These are phyloP conservation scores for Columba guinea DNA, from an alignment of 2,797 vertebrate genomes.

Conservation along the genomic window DNA sequence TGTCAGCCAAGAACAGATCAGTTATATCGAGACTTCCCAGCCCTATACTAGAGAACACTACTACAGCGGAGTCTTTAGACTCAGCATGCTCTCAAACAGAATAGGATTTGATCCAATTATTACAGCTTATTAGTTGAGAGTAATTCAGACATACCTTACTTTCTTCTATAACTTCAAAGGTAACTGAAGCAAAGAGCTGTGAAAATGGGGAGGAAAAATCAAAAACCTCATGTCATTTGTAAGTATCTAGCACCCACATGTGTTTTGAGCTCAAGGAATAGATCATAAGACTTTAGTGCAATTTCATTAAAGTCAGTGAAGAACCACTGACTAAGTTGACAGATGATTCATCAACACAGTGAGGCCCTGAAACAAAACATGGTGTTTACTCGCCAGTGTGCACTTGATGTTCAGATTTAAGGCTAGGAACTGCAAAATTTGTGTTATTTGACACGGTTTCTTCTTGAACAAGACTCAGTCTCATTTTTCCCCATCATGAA, in stretches of 20 bases:
- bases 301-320: background rate
- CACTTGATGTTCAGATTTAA: background rate
- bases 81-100: background rate
- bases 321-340: background rate
- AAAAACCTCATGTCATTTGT: background rate
- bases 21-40: background rate
- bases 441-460: background rate
- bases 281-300: background rate
- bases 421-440: background rate
- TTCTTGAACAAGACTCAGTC: background rate
- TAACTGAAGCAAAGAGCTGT: slow-evolving; percentile 90
- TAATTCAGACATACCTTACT: slow-evolving; percentile 82
- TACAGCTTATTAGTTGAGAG: background rate
- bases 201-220: slow-evolving; percentile 27
- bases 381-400: background rate
- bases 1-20: background rate
- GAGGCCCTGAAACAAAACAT: background rate
- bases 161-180: slow-evolving; percentile 89
- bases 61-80: background rate
- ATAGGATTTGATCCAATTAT: background rate
- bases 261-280: background rate
- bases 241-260: background rate
- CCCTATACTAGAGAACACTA: background rate
- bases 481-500: background rate
- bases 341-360: background rate